Percentiles rank a stretch among this genome's conserved stretches.
Evolutionary conservation across 2,113 vertebrate genomes (phyloP).

Genomic region (Hydrolagus affinis): DNA sequence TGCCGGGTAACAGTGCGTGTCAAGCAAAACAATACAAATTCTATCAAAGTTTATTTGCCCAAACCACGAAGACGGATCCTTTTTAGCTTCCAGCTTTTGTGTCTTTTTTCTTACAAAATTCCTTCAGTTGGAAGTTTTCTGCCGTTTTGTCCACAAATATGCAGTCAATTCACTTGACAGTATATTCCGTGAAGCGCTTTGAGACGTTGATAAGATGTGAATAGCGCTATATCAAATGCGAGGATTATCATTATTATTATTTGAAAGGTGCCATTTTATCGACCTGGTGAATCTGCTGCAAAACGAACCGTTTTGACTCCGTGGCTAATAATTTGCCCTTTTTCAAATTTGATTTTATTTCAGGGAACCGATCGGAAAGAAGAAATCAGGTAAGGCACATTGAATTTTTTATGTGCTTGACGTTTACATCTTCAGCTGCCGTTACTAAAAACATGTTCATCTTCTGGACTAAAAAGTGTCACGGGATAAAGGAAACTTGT

Average conservation of each 20-base stretch:
- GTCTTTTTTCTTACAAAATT: background rate
- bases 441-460: background rate
- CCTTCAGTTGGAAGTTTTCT: background rate
- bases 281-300: background rate
- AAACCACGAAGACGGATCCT: background rate
- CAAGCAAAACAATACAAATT: background rate
- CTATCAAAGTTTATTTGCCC: background rate
- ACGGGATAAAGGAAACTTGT: background rate
- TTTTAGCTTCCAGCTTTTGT: background rate
- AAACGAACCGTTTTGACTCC: background rate
- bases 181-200: too few relatives aligned
- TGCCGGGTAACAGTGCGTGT: background rate
- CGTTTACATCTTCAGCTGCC: too few relatives aligned
- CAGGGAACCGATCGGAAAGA: slow-evolving; percentile 86
- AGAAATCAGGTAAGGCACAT: slow-evolving; percentile 77
- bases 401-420: background rate
- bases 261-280: background rate
- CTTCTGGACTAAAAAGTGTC: background rate
- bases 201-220: too few relatives aligned
- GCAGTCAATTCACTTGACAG: too few relatives aligned
- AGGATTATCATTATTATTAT: too few relatives aligned
- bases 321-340: slow-evolving; percentile 1
- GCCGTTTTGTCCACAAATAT: too few relatives aligned
- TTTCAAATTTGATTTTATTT: slow-evolving; percentile 50
- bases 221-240: too few relatives aligned